These are phyloP conservation scores for Apostichopus japonicus DNA, from an alignment of 35 echinoderm and acorn worm genomes.

Conservation along the genomic window DNA sequence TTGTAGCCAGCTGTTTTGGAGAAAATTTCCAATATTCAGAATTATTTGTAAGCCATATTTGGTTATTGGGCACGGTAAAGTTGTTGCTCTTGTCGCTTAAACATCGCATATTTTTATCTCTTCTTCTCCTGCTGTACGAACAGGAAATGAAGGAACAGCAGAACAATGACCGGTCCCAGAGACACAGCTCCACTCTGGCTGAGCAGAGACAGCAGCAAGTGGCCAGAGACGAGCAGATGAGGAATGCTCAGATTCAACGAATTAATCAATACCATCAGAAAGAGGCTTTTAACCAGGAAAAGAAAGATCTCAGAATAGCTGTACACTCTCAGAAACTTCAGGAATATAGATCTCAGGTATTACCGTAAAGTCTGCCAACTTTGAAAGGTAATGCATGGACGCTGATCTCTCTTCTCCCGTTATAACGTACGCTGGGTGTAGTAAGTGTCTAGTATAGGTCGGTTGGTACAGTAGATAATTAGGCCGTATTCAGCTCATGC, in stretches of 20 bases:
- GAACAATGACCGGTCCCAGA: constrained; percentile 42
- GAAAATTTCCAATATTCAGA: no score
- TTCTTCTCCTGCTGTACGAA: background rate
- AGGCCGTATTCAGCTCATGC: no score
- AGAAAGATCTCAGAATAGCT: constrained; percentile 82
- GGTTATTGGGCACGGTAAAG: no score
- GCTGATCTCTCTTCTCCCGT: no score
- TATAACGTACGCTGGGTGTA: no score
- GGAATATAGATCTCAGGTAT: constrained; percentile 87
- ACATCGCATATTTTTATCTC: background rate
- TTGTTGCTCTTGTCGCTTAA: no score
- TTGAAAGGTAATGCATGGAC: no score
- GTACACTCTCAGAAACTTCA: constrained; percentile 65
- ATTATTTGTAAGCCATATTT: no score
- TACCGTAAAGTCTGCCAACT: constrained; percentile 59
- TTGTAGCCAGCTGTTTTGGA: no score
- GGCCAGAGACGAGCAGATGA: constrained; percentile 66
- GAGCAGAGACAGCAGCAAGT: constrained; percentile 67
- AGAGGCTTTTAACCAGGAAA: constrained; percentile 74
- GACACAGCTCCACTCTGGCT: constrained; percentile 57
- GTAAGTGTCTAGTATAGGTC: no score
- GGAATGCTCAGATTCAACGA: constrained; percentile 68
- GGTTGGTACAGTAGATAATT: no score
- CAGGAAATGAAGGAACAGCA: constrained; percentile 84
- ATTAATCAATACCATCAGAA: constrained; percentile 66